A percentile compares a stretch with the other conserved stretches of the same genome.
Conservation (phyloP, 2,888 invertebrate genomes). For the Matsumyia berberina region DNA sequence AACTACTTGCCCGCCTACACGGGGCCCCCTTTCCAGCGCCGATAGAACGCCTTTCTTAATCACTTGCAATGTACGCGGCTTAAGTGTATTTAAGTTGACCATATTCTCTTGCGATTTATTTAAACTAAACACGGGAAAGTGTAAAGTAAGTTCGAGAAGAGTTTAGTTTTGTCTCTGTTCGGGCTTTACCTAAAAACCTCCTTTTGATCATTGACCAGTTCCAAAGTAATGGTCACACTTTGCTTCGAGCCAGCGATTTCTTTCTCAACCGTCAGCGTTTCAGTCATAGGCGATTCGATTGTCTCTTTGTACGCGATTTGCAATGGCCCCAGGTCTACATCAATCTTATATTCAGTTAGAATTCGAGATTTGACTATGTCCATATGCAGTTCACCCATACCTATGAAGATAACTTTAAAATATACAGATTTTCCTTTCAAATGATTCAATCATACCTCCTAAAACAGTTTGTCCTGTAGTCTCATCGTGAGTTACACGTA, state of each 20-base stretch:
- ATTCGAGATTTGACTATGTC: slow-evolving; percentile 97
- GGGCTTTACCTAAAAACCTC: slow-evolving; percentile 85
- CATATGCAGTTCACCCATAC: slow-evolving; percentile 99
- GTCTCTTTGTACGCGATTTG: slow-evolving; percentile 97
- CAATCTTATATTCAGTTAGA: slow-evolving; percentile 93
- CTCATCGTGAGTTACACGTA: slow-evolving; percentile 89
- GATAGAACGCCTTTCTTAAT: slow-evolving; percentile 89
- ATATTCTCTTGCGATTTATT: slow-evolving; percentile 89
- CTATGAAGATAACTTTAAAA: slow-evolving; percentile 39
- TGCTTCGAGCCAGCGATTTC: slow-evolving; percentile 84
- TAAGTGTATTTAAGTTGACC: slow-evolving; percentile 88
- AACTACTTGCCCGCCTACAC: slow-evolving; percentile 92
- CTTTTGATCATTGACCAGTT: slow-evolving; percentile 83
- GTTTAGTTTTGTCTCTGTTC: too few relatives aligned
- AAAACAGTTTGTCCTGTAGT: slow-evolving; percentile 95
- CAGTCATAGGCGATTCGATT: slow-evolving; percentile 82
- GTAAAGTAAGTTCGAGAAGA: neutral
- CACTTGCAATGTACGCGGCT: slow-evolving; percentile 88
- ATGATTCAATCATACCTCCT: slow-evolving; percentile 85
- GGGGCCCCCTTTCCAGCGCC: slow-evolving; percentile 92
- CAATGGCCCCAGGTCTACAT: slow-evolving; percentile 94
- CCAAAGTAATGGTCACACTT: slow-evolving; percentile 81
- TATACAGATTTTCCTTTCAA: neutral
- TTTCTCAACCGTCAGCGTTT: slow-evolving; percentile 81
- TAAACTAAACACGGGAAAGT: slow-evolving; percentile 83